A percentile compares a stretch with the other conserved stretches of the same genome.
Evolutionary conservation across 30 jellyfish, hydroid and myxozoan species (phyloP).

Genomic region (Hydractinia echinata): DNA sequence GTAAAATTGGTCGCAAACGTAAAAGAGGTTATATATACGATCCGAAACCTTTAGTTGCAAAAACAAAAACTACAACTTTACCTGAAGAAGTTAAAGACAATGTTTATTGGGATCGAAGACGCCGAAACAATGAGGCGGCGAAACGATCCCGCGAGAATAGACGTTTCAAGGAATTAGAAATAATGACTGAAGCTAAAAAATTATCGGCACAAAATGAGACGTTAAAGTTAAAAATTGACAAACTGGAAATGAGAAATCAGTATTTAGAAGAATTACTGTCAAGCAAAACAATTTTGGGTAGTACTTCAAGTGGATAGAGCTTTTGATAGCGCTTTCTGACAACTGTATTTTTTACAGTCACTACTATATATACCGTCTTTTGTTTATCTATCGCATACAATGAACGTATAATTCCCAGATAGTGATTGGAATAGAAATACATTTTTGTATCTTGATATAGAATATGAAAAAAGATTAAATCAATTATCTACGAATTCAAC

Average conservation of each 20-base stretch:
- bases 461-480: too few species aligned
- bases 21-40: conserved; percentile 30
- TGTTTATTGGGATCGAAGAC: background rate
- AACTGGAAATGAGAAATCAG: conserved; percentile 1
- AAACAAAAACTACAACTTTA: background rate
- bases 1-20: conserved; percentile 12
- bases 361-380: too few species aligned
- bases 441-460: too few species aligned
- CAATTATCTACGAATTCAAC: too few species aligned
- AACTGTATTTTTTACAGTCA: too few species aligned
- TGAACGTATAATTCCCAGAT: too few species aligned
- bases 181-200: conserved; percentile 1
- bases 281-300: background rate
- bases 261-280: background rate
- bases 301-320: background rate
- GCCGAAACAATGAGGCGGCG: conserved; percentile 25
- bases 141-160: conserved; percentile 20
- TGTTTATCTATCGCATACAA: too few species aligned
- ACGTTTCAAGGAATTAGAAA: conserved; percentile 13
- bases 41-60: conserved; percentile 19
- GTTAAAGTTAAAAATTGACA: background rate
- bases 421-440: too few species aligned
- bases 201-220: background rate
- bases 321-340: too few species aligned
- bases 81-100: conserved; percentile 21